Base-by-base conservation (phyloP, 2,888 invertebrate species). In the Drosophila birchii region DNA sequence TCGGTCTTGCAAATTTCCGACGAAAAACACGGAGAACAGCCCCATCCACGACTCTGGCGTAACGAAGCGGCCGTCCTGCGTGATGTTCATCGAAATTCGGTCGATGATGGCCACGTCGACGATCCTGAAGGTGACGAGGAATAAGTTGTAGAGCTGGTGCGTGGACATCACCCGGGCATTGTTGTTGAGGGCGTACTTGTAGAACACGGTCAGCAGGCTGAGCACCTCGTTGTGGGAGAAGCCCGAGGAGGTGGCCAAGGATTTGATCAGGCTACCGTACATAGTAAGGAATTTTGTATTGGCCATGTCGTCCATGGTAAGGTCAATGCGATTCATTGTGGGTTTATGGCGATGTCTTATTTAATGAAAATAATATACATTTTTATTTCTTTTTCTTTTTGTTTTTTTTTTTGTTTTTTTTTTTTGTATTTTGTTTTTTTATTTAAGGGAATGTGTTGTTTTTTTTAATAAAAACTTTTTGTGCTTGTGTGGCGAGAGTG, bases 71-170 rank as follows among this genome's bases (percentile, higher is more conserved):
- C 94, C 93, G 14, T 94, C 94, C 29, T 93, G 91, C 60, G 95
- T 94, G 32, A 95, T 89, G 0, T 94, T 94, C 7, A 94, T 93
- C 92, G 95, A 93, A 12, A 95, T 94, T 1, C 95, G 93, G 77
- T 95, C 95, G 92, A 95, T 94, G 90, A 95, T 94, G 49, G 93
- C 93, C 53, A 95, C 94, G 84, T 96, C 96, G 0, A 95, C 95
- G 94, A 96, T 95, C 20, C 95, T 94, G 56, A 96, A 94, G 0
- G 94, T 94, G 3, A 94, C 94, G 80, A 95, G 94, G 0, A 95
- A 92, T 0, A 96, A 93, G 67, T 95, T 94, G 29, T 94, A 92
- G 76, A 95, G 95, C 90, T 95, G 95, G 20, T 92, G 88, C 71
- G 93, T 93, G 9, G 93, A 93, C 81, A 94, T 93, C 16, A 91